A percentile compares a stretch with the other conserved stretches of the same genome.
Evolutionary conservation across 2,797 vertebrate genomes (phyloP).

Genomic region (Onychomys torridus): DNA sequence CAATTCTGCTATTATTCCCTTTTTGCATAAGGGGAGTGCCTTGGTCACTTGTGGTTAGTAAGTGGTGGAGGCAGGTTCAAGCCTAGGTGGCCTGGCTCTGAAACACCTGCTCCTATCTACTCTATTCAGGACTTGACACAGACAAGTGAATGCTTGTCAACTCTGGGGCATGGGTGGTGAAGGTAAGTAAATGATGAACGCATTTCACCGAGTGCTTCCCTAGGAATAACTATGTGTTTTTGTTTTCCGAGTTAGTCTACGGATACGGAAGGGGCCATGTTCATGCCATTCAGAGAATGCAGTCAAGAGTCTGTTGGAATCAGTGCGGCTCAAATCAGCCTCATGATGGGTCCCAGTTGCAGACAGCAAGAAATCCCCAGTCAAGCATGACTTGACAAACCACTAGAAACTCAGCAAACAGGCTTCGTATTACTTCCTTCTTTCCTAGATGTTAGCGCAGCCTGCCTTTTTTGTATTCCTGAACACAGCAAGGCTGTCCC

Average conservation of each 20-base stretch:
- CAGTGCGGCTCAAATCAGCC: background rate
- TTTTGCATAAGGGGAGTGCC: background rate
- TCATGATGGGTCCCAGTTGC: background rate
- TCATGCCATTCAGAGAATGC: background rate
- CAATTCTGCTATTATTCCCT: background rate
- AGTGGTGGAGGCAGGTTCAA: constrained; percentile 3
- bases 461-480: background rate
- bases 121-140: constrained; percentile 14
- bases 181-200: constrained; percentile 51
- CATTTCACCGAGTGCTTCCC: constrained; percentile 31
- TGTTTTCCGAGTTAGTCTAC: background rate
- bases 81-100: background rate
- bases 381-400: background rate
- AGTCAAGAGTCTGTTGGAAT: background rate
- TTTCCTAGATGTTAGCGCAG: background rate
- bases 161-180: background rate
- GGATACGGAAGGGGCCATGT: background rate
- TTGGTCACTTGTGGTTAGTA: background rate
- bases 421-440: background rate
- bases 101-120: constrained; percentile 1
- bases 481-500: background rate
- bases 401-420: background rate
- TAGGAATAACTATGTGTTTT: background rate
- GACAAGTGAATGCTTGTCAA: constrained; percentile 25
- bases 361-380: constrained; percentile 15